Percentiles rank a stretch among this genome's conserved stretches.
Evolutionary conservation across 1,140 invertebrate genomes (phyloP).

Genomic region (Brachionus rotundiformis): DNA sequence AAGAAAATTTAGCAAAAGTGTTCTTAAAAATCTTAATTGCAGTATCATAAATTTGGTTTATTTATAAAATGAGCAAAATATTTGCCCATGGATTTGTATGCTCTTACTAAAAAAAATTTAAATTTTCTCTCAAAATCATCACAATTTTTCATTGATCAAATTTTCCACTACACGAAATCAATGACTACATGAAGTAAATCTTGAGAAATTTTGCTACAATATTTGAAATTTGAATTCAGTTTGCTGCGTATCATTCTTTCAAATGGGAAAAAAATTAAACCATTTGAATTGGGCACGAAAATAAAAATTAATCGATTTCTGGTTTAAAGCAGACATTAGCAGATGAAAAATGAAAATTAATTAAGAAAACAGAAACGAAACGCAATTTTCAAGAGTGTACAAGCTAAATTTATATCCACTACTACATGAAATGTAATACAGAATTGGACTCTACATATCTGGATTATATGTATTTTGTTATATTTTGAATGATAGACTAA

Average conservation of each 20-base stretch:
- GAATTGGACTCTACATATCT: neutral
- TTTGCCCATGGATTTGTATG: conserved; percentile 23
- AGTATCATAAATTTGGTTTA: conserved; percentile 38
- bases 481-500: conserved; percentile 21
- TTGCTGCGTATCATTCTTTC: neutral
- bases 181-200: conserved; percentile 14
- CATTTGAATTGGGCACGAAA: conserved; percentile 5
- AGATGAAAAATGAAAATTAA: conserved; percentile 37
- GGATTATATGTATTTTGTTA: neutral
- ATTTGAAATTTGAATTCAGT: neutral
- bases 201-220: neutral
- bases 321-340: conserved; percentile 9
- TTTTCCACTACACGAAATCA: conserved; percentile 9
- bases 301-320: conserved; percentile 35
- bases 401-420: neutral
- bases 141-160: neutral
- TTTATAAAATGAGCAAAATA: neutral
- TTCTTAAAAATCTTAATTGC: conserved; percentile 40
- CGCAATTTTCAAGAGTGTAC: neutral
- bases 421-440: conserved; percentile 4
- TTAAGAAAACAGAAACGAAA: conserved; percentile 32
- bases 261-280: conserved; percentile 9
- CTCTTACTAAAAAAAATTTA: conserved; percentile 8
- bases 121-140: neutral
- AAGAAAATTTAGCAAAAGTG: conserved; percentile 27